These are phyloP conservation scores for Hipposideros larvatus DNA, from an alignment of 2,797 vertebrate species.

Conservation along the genomic window DNA sequence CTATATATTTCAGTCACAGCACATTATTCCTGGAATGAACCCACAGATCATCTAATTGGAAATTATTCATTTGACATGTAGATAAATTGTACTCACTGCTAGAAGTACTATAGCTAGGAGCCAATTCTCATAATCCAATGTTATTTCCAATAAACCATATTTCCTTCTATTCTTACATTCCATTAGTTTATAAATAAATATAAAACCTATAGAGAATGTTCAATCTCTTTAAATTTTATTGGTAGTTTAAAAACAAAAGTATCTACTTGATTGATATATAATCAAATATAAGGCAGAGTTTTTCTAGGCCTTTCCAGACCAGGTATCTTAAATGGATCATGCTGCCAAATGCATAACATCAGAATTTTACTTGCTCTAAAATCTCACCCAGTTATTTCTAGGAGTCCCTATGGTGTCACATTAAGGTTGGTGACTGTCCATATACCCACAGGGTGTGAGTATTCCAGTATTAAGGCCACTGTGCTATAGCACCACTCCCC, in stretches of 20 bases:
- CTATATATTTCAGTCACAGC: not conserved
- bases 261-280: not conserved
- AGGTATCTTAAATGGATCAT: not conserved
- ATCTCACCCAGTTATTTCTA: not conserved
- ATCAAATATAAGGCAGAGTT: not conserved
- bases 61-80: not conserved
- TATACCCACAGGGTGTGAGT: not conserved
- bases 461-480: not conserved
- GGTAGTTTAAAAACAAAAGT: conserved; percentile 33
- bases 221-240: not conserved
- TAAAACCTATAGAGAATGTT: not conserved
- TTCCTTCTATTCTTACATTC: not conserved
- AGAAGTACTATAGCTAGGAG: not conserved
- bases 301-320: not conserved
- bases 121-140: not conserved
- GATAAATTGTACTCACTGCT: not conserved
- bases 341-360: not conserved
- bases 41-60: not conserved
- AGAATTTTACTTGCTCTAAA: not conserved
- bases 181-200: not conserved
- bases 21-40: not conserved
- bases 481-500: not conserved
- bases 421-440: not conserved
- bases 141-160: not conserved
- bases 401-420: not conserved